Evolutionary conservation across 1,140 invertebrate species (phyloP), one percentile per base, ranked within the genome.

Genomic region (Bombus confusus): DNA sequence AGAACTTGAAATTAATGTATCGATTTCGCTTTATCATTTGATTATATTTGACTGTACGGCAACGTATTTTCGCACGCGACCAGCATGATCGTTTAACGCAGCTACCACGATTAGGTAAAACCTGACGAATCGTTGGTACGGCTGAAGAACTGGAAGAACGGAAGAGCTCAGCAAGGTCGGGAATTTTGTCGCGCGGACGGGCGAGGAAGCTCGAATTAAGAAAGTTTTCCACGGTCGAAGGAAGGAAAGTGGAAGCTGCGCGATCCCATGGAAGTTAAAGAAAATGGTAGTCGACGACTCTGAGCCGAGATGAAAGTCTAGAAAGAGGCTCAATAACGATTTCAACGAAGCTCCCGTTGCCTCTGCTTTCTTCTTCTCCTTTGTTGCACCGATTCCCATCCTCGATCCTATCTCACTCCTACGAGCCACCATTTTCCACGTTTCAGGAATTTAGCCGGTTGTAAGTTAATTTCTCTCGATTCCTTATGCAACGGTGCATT

Each of bases 261-360:
- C 90, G 86, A 89, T 88, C 87, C 71, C 69, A 52, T 28, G 79
- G 75, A 90, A 91, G 80, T 91, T 88, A 86, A 87, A 88, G 87
- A 89, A 90, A 92, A 91, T 88, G 89, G 86, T 88, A 87, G 87
- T 86, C 86, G 89, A 84, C 88, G 85, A 88, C 78, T 88, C 62
- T 59, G 72, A 9, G 76, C 47, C 76, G 68, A 69, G 83, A 89
- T 68, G 89, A 89, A 86, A 87, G 86, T 86, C 87, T 71, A 69
- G 86, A 82, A 88, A 82, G 84, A 87, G 87, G 87, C 89, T 91
- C 86, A 87, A 91, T 92, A 92, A 92, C 86, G 91, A 91, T 91
- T 91, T 87, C 87, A 71, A 86, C 71, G 62, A 71, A 66, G 34
- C 78, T 75, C 57, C 59, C 77, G 64, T 75, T 85, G 85, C 83